These are phyloP conservation scores for Drosophila ironensis DNA, from an alignment of 1,140 invertebrate species.

Conservation along the genomic window DNA sequence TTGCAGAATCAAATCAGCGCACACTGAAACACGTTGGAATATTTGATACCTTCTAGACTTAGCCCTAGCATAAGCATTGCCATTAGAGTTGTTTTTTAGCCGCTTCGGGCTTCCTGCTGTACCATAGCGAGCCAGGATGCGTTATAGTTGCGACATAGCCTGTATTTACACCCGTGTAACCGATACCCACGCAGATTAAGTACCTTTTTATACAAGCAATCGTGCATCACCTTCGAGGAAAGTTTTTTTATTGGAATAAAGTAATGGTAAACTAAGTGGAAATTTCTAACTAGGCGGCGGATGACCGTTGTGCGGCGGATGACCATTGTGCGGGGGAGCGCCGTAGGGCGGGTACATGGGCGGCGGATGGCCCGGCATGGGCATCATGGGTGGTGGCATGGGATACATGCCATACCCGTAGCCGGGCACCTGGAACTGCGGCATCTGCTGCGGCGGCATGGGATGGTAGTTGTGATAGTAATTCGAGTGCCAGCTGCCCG, in stretches of 20 bases:
- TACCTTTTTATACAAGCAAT: slow-evolving; percentile 72
- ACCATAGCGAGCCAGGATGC: slow-evolving; percentile 29
- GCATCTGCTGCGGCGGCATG: slow-evolving; percentile 57
- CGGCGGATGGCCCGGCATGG: slow-evolving; percentile 18
- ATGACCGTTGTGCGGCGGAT: slow-evolving; percentile 9
- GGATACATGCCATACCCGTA: slow-evolving; percentile 53
- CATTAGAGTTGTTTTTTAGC: slow-evolving; percentile 31
- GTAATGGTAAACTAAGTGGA: slow-evolving; percentile 17
- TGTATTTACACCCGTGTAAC: slow-evolving; percentile 53
- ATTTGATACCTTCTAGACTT: slow-evolving; percentile 24
- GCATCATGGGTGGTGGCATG: slow-evolving; percentile 49
- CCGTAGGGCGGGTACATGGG: slow-evolving; percentile 5
- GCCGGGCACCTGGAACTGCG: slow-evolving; percentile 44
- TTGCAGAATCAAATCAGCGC: slow-evolving; percentile 25
- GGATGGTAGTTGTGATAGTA: slow-evolving; percentile 71
- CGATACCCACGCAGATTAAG: slow-evolving; percentile 69
- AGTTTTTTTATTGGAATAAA: slow-evolving; percentile 68
- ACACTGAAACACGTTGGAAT: slow-evolving; percentile 12
- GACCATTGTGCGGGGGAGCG: slow-evolving; percentile 3
- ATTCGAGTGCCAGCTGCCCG: slow-evolving; percentile 79
- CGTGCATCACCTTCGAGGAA: slow-evolving; percentile 45
- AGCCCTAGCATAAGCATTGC: slow-evolving; percentile 33
- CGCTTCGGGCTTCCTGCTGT: slow-evolving; percentile 31
- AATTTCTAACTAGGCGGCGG: not conserved
- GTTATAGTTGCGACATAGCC: slow-evolving; percentile 21